Percentiles rank a stretch among this genome's conserved stretches.
Evolutionary conservation across 2,113 vertebrate species (phyloP).

Genomic region (Pionites leucogaster): DNA sequence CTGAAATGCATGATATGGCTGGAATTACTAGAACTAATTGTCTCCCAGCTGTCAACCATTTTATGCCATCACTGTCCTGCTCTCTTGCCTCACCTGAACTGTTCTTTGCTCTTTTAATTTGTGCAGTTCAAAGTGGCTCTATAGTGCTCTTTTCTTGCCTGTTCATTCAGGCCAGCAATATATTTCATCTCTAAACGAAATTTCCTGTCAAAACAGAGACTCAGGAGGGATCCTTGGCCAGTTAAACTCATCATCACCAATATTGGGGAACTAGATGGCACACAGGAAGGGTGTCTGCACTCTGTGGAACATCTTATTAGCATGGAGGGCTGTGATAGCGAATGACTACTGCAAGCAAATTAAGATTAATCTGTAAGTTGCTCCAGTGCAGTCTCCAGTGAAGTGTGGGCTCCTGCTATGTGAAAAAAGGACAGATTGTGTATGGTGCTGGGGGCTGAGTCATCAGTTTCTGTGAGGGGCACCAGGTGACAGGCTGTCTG

Average conservation of each 20-base stretch:
- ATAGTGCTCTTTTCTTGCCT: neutral
- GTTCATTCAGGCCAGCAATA: neutral
- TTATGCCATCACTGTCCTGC: neutral
- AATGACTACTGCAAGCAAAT: neutral
- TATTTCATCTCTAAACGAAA: neutral
- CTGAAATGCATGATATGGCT: neutral
- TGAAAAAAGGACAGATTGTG: neutral
- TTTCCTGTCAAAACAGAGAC: neutral
- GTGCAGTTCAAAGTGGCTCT: neutral
- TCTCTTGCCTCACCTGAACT: neutral
- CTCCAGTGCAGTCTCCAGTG: neutral
- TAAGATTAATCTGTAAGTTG: neutral
- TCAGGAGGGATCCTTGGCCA: neutral
- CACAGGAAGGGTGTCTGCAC: neutral
- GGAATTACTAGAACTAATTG: neutral
- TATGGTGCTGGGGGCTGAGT: neutral
- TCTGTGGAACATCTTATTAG: neutral
- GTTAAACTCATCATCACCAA: neutral
- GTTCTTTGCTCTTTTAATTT: neutral
- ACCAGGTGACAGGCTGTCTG: neutral
- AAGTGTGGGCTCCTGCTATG: neutral
- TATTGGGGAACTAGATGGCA: rapidly evolving
- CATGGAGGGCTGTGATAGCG: neutral
- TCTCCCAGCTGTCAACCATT: neutral
- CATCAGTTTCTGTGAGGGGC: neutral